Evolutionary conservation across 1,140 invertebrate genomes (phyloP).

Genomic region (Drosophila kepulauana): DNA sequence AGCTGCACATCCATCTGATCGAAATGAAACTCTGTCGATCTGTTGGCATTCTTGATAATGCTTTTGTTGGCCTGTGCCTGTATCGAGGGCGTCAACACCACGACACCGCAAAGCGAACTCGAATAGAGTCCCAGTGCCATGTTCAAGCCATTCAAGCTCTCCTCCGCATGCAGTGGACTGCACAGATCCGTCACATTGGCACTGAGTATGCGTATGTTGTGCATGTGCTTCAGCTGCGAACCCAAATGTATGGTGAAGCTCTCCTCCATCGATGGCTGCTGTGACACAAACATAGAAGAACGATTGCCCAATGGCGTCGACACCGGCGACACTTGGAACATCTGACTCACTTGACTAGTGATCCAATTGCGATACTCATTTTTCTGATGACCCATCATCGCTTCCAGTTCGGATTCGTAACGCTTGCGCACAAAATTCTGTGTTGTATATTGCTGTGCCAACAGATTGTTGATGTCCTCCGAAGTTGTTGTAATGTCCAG

Average conservation of each 20-base stretch:
- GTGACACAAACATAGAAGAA: slow-evolving; percentile 83
- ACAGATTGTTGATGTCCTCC: slow-evolving; percentile 91
- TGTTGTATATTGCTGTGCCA: slow-evolving; percentile 88
- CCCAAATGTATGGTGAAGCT: slow-evolving; percentile 99
- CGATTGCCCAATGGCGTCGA: slow-evolving; percentile 81
- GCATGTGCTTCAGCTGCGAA: slow-evolving; percentile 99
- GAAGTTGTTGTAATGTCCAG: slow-evolving; percentile 82
- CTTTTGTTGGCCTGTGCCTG: slow-evolving; percentile 76
- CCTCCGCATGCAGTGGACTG: slow-evolving; percentile 86
- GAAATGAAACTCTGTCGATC: slow-evolving; percentile 84
- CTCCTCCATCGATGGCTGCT: slow-evolving; percentile 90
- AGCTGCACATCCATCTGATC: slow-evolving; percentile 91
- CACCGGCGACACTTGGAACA: slow-evolving; percentile 75
- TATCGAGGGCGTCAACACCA: slow-evolving; percentile 92
- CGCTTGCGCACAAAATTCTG: slow-evolving; percentile 91
- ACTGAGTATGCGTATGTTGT: slow-evolving; percentile 97
- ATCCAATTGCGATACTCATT: slow-evolving; percentile 94
- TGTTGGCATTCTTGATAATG: slow-evolving; percentile 82
- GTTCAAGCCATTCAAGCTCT: slow-evolving; percentile 88
- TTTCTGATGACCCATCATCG: slow-evolving; percentile 91
- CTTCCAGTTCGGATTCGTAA: slow-evolving; percentile 92
- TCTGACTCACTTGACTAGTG: slow-evolving; percentile 84
- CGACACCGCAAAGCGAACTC: slow-evolving; percentile 94
- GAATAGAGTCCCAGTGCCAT: slow-evolving; percentile 97
- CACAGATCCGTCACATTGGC: slow-evolving; percentile 95